Evolutionary conservation across 2,113 vertebrate species (phyloP).

Genomic region (Pseudorasbora parva): DNA sequence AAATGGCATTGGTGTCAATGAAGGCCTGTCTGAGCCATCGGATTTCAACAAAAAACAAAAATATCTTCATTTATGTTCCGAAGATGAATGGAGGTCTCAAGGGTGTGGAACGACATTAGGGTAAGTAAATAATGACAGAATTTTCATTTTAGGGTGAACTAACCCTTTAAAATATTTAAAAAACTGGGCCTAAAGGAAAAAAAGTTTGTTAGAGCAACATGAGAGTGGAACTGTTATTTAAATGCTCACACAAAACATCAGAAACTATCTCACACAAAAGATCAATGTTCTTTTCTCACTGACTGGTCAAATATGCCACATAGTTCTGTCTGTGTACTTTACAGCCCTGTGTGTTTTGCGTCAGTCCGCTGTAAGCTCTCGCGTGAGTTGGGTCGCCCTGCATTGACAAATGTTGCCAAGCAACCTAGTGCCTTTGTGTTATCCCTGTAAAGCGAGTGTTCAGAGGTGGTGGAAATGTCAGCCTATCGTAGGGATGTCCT

Average conservation of each 20-base stretch:
- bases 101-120: too few species aligned
- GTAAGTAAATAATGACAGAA: too few species aligned
- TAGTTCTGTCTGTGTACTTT: constrained; percentile 47
- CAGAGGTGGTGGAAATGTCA: constrained; percentile 29
- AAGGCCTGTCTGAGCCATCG: too few species aligned
- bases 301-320: constrained; percentile 67
- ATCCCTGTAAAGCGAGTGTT: constrained; percentile 47
- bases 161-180: too few species aligned
- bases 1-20: too few species aligned
- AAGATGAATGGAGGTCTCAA: too few species aligned
- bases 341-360: constrained; percentile 50
- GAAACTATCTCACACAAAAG: background rate
- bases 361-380: background rate
- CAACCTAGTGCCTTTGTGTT: constrained; percentile 34
- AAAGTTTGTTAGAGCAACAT: background rate
- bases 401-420: constrained; percentile 16
- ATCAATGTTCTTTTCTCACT: background rate
- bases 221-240: background rate
- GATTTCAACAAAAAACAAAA: too few species aligned
- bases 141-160: too few species aligned
- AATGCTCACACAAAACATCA: background rate
- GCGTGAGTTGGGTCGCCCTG: background rate
- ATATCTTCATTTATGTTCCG: too few species aligned
- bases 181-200: background rate
- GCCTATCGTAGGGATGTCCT: background rate